Conservation (phyloP, 53 echinoderm and acorn worm genomes). For the Stichopus horrens region DNA sequence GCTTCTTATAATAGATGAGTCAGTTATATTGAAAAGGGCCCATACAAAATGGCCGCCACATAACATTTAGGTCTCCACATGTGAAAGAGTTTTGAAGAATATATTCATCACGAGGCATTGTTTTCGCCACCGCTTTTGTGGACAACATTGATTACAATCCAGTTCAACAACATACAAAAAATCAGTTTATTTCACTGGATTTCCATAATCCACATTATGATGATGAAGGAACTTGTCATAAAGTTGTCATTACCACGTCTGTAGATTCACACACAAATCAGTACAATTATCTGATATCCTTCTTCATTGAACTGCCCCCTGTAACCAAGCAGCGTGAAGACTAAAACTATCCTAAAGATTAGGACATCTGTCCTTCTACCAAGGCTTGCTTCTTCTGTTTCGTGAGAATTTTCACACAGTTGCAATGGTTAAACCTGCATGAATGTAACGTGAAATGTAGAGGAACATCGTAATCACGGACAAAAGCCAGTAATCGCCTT, state of each 20-base stretch:
- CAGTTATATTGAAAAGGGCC: no score
- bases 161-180: constrained; percentile 56
- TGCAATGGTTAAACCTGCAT: constrained; percentile 59
- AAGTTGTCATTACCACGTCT: constrained; percentile 28
- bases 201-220: constrained; percentile 36
- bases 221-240: constrained; percentile 46
- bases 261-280: constrained; percentile 11
- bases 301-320: constrained; percentile 11
- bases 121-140: constrained; percentile 55
- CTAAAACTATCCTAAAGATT: neutral
- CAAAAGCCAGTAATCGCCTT: constrained; percentile 45
- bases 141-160: constrained; percentile 59
- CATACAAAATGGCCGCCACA: no score
- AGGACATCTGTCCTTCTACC: neutral
- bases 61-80: no score
- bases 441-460: constrained; percentile 35
- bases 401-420: neutral
- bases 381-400: neutral
- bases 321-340: constrained; percentile 10
- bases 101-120: neutral
- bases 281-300: neutral
- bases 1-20: no score
- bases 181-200: constrained; percentile 36
- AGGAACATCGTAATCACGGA: constrained; percentile 35
- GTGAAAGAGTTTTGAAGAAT: no score